Evolutionary conservation across 1,140 invertebrate genomes (phyloP).

Genomic region (Leptopilina clavipes): DNA sequence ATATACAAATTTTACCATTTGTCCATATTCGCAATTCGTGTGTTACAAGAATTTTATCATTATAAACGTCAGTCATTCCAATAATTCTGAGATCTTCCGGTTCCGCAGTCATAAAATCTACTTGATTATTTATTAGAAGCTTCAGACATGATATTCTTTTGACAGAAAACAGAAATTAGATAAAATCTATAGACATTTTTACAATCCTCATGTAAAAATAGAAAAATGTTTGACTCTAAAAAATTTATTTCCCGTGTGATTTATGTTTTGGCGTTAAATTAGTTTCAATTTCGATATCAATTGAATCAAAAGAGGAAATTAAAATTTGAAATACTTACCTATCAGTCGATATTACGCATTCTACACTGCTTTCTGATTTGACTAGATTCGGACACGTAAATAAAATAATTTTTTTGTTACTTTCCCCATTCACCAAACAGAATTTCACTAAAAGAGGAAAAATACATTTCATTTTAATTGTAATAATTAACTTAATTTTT

Average conservation of each 20-base stretch:
- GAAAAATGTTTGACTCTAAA: too few relatives aligned
- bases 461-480: background rate
- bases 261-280: background rate
- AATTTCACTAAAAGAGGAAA: slow-evolving; percentile 75
- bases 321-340: slow-evolving; percentile 69
- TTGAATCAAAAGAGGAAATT: background rate
- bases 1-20: slow-evolving; percentile 44
- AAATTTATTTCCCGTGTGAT: background rate
- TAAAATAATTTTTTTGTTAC: slow-evolving; percentile 75
- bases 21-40: slow-evolving; percentile 78
- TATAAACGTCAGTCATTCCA: slow-evolving; percentile 77
- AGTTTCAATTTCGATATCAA: background rate
- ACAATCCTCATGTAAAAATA: too few relatives aligned
- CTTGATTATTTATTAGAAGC: slow-evolving; percentile 81
- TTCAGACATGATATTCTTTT: slow-evolving; percentile 84
- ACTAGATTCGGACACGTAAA: slow-evolving; percentile 78
- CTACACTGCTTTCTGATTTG: slow-evolving; percentile 72
- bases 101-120: slow-evolving; percentile 88
- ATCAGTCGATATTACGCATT: slow-evolving; percentile 81
- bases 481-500: background rate
- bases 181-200: background rate
- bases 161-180: background rate
- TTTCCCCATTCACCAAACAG: slow-evolving; percentile 80
- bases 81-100: slow-evolving; percentile 85
- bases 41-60: slow-evolving; percentile 80